A percentile compares a stretch with the other conserved stretches of the same genome.
phyloP scores from a whole-genome alignment of 2,797 vertebrate genomes.

The Craterocephalus amniculus region DNA sequence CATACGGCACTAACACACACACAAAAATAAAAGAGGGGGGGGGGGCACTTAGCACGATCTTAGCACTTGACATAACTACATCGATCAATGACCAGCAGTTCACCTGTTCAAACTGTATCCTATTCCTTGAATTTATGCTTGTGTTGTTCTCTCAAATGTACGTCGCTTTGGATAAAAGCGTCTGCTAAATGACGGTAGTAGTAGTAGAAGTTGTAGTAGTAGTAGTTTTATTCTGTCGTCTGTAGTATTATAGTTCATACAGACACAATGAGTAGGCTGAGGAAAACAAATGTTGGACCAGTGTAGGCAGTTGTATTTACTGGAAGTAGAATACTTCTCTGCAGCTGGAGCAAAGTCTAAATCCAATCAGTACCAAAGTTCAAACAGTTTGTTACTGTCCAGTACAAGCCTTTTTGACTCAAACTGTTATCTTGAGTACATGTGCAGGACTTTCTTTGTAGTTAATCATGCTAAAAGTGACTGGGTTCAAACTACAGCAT shows the following conservation, averaged over 20 bases:
- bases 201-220: too few relatives aligned
- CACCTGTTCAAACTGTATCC: too few relatives aligned
- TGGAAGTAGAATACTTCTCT: conserved; percentile 14
- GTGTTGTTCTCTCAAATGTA: too few relatives aligned
- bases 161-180: too few relatives aligned
- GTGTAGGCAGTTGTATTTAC: conserved; percentile 26
- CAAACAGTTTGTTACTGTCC: conserved; percentile 16
- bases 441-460: conserved; percentile 6
- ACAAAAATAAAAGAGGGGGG: too few relatives aligned
- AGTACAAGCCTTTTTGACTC: conserved; percentile 12
- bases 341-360: conserved; percentile 23
- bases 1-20: too few relatives aligned
- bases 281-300: conserved; percentile 9
- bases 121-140: too few relatives aligned
- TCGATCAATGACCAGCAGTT: too few relatives aligned
- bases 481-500: conserved; percentile 3
- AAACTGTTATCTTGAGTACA: conserved; percentile 20
- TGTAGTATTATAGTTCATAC: conserved; percentile 10
- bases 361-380: conserved; percentile 24
- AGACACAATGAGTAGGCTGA: conserved; percentile 1
- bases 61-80: too few relatives aligned
- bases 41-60: too few relatives aligned
- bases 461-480: neutral
- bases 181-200: too few relatives aligned
- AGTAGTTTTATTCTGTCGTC: conserved; percentile 9